Evolutionary conservation across 2,113 vertebrate genomes (phyloP).

Genomic region (Limanda limanda): DNA sequence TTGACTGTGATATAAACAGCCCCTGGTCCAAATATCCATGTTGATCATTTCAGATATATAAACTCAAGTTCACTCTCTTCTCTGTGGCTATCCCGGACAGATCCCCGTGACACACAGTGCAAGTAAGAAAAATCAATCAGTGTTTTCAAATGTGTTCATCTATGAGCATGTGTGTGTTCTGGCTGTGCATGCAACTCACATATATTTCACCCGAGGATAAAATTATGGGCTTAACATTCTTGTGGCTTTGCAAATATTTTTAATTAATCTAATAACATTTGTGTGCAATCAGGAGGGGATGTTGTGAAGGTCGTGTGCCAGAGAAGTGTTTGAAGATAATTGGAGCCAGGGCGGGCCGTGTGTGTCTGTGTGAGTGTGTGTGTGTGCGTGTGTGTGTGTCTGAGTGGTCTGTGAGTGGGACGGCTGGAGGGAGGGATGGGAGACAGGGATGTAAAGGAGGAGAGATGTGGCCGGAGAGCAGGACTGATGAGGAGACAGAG

Average conservation of each 20-base stretch:
- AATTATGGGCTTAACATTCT: slow-evolving; percentile 82
- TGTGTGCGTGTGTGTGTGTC: slow-evolving; percentile 32
- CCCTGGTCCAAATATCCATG: slow-evolving; percentile 51
- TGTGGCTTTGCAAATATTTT: slow-evolving; percentile 85
- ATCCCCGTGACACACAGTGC: slow-evolving; percentile 50
- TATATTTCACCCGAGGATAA: slow-evolving; percentile 71
- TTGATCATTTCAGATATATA: slow-evolving; percentile 59
- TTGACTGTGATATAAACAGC: slow-evolving; percentile 61
- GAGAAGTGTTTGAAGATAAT: slow-evolving; percentile 85
- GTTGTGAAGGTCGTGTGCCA: slow-evolving; percentile 82
- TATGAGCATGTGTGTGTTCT: slow-evolving; percentile 61
- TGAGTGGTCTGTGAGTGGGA: slow-evolving; percentile 60
- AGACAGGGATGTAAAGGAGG: slow-evolving; percentile 70
- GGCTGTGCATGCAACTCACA: slow-evolving; percentile 63
- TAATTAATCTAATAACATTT: slow-evolving; percentile 87
- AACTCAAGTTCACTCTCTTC: slow-evolving; percentile 50
- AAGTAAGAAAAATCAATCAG: slow-evolving; percentile 47
- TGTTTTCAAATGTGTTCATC: slow-evolving; percentile 50
- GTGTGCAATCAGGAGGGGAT: slow-evolving; percentile 84
- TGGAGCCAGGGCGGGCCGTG: slow-evolving; percentile 76
- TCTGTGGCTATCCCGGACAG: slow-evolving; percentile 33
- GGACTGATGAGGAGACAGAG: slow-evolving; percentile 13
- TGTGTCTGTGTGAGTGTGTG: slow-evolving; percentile 46
- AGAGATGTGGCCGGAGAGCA: slow-evolving; percentile 55
- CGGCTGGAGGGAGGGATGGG: slow-evolving; percentile 68